These are phyloP conservation scores for Gnatocerus cornutus DNA, from an alignment of 2,888 invertebrate genomes.

Conservation along the genomic window DNA sequence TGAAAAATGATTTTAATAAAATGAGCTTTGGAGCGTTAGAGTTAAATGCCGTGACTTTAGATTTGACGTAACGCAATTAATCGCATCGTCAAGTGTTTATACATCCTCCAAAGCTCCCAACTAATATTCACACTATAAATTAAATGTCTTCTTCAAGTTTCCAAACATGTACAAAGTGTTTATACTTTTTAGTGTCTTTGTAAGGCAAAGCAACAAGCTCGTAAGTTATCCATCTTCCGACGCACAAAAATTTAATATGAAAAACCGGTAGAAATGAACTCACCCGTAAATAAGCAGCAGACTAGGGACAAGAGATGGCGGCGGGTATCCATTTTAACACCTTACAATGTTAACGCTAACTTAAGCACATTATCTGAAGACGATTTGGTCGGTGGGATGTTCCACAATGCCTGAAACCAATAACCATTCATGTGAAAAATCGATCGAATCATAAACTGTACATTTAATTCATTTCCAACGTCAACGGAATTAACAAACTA, in stretches of 20 bases:
- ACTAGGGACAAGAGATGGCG: constrained; percentile 49
- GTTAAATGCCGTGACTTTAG: constrained; percentile 9
- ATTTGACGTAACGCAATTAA: constrained; percentile 21
- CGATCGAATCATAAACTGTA: constrained; percentile 28
- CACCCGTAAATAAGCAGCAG: constrained; percentile 55
- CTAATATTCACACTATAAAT: constrained; percentile 19
- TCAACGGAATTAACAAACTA: constrained; percentile 33
- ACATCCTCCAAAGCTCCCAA: constrained; percentile 10
- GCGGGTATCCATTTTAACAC: constrained; percentile 52
- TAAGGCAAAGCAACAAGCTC: constrained; percentile 48
- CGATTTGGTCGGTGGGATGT: constrained; percentile 1
- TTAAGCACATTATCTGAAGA: constrained; percentile 31
- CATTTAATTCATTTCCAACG: constrained; percentile 41
- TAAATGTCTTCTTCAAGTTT: constrained; percentile 20
- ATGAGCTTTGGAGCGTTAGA: constrained; percentile 6
- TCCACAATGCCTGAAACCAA: constrained; percentile 22
- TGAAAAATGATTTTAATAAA: constrained; percentile 20
- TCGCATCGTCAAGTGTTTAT: constrained; percentile 24
- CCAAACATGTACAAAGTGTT: constrained; percentile 25
- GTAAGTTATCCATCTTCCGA: constrained; percentile 47
- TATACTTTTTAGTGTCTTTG: constrained; percentile 10
- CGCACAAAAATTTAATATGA: constrained; percentile 41
- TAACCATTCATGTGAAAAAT: constrained; percentile 21
- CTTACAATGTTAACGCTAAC: constrained; percentile 33
- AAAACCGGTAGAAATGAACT: constrained; percentile 40